Evolutionary conservation across 2,888 invertebrate species (phyloP).

Genomic region (Chirona hameri): DNA sequence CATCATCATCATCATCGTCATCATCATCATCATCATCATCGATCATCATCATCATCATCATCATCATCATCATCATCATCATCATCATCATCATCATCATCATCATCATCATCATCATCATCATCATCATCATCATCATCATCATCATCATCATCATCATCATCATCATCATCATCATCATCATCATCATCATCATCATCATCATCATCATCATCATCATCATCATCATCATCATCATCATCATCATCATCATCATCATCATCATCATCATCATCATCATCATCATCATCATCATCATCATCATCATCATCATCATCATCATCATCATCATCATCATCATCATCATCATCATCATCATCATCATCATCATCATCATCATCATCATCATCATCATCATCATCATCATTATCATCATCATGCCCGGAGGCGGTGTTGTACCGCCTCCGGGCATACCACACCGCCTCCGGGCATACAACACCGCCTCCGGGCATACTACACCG

Average conservation of each 20-base stretch:
- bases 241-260: constrained; percentile 22
- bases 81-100: constrained; percentile 22
- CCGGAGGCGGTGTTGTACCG: no score
- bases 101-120: constrained; percentile 22
- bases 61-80: constrained; percentile 22
- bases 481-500: no score
- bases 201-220: constrained; percentile 22
- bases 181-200: constrained; percentile 22
- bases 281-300: background rate
- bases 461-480: no score
- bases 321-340: no score
- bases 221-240: constrained; percentile 22
- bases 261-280: constrained; percentile 22
- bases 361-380: no score
- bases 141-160: constrained; percentile 22
- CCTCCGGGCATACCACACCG: no score
- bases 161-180: constrained; percentile 22
- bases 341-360: no score
- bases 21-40: constrained; percentile 22
- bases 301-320: no score
- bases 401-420: no score
- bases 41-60: no score
- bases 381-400: no score
- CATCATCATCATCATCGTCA: constrained; percentile 22
- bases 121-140: constrained; percentile 22